Conservation (phyloP, 2,113 vertebrate genomes). For the Heliornis fulica region DNA sequence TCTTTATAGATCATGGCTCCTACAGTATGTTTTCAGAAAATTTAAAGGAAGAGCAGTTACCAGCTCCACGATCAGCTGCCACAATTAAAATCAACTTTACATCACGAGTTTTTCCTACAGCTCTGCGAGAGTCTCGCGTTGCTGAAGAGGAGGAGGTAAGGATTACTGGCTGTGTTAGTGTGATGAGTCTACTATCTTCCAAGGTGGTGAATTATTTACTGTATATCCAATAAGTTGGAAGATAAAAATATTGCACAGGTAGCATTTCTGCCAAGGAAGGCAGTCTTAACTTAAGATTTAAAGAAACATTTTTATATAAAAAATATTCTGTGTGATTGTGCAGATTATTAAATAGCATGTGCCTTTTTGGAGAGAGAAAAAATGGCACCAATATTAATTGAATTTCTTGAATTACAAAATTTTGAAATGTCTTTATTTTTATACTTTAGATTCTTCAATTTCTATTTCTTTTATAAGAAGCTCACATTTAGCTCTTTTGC, state of each 20-base stretch:
- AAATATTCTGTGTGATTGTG: neutral
- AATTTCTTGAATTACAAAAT: neutral
- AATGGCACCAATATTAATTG: neutral
- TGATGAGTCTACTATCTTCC: neutral
- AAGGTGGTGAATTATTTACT: neutral
- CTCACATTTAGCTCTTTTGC: neutral
- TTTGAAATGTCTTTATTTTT: neutral
- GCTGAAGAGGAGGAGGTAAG: constrained; percentile 90
- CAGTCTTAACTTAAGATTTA: neutral
- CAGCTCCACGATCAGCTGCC: constrained; percentile 79
- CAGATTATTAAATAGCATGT: neutral
- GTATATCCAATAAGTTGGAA: neutral
- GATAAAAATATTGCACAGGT: no score
- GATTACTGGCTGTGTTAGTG: neutral
- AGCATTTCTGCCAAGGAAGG: no score
- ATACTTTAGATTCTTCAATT: neutral
- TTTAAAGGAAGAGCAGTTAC: constrained; percentile 64
- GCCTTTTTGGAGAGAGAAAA: neutral
- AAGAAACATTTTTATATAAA: neutral
- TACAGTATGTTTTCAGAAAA: constrained; percentile 67
- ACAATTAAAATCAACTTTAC: constrained; percentile 87
- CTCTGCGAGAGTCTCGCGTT: constrained; percentile 85
- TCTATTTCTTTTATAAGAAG: neutral
- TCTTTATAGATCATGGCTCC: constrained; percentile 51
- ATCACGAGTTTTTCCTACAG: constrained; percentile 88